phyloP scores from a whole-genome alignment of 2,797 vertebrate species.

The Crocidura indochinensis region DNA sequence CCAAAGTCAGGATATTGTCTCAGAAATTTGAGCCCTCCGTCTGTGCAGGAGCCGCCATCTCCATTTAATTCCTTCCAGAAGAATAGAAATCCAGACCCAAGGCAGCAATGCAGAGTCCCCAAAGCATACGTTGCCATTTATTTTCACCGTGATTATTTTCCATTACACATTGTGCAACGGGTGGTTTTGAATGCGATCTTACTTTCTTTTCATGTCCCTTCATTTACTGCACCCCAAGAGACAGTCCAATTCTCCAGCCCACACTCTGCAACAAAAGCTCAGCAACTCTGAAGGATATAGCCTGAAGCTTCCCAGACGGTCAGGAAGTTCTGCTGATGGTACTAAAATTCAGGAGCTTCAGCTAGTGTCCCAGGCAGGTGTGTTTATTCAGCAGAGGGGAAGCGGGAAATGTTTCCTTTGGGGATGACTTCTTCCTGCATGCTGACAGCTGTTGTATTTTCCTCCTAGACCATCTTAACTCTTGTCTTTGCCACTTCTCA shows the following conservation, averaged over 20 bases:
- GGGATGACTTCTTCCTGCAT: constrained; percentile 46
- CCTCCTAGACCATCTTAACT: constrained; percentile 31
- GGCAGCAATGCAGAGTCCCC: constrained; percentile 35
- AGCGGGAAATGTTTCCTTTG: constrained; percentile 23
- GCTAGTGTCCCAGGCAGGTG: constrained; percentile 63
- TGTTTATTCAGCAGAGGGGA: constrained; percentile 41
- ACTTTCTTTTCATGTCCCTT: constrained; percentile 73
- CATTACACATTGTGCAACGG: constrained; percentile 26
- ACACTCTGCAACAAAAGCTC: constrained; percentile 74
- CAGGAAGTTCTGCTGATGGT: constrained; percentile 71
- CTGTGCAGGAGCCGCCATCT: constrained; percentile 37
- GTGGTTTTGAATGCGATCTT: constrained; percentile 63
- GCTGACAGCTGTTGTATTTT: constrained; percentile 58
- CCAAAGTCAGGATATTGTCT: constrained; percentile 84
- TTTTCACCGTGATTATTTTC: constrained; percentile 78
- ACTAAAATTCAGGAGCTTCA: constrained; percentile 61
- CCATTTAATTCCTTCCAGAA: constrained; percentile 82
- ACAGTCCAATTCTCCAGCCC: constrained; percentile 64
- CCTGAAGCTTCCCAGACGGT: constrained; percentile 73
- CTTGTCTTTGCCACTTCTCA: constrained; percentile 33
- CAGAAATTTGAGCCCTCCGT: constrained; percentile 82
- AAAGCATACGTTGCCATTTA: constrained; percentile 49
- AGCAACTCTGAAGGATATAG: constrained; percentile 62
- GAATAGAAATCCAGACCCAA: constrained; percentile 61
- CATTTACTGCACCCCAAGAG: constrained; percentile 67